Percentiles rank a stretch among this genome's conserved stretches.
Conservation (phyloP, 1,140 invertebrate species). For the Macrobrachium rosenbergii region DNA sequence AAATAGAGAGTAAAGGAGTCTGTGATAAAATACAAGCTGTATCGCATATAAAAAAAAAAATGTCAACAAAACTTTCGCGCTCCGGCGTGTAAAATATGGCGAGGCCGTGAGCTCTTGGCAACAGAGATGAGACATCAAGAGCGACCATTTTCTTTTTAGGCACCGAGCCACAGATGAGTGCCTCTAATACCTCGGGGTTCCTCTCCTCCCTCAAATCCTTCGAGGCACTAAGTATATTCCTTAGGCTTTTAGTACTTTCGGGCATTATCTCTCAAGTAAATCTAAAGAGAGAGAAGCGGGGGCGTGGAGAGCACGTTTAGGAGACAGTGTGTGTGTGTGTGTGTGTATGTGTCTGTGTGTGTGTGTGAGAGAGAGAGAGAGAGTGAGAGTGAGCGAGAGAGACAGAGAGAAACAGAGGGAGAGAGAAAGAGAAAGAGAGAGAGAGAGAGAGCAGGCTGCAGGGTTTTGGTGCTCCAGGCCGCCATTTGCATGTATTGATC, state of each 20-base stretch:
- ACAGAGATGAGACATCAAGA: slow-evolving; percentile 29
- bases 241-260: too few species aligned
- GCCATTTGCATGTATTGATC: slow-evolving; percentile 59
- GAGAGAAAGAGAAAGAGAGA: not conserved
- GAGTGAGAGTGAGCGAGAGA: not conserved
- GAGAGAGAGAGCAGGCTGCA: slow-evolving; percentile 2
- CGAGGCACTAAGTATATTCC: too few species aligned
- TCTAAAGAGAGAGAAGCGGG: not conserved
- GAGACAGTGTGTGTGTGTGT: too few species aligned
- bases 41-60: too few species aligned
- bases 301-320: not conserved
- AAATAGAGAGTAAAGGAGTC: not conserved
- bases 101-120: not conserved
- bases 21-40: too few species aligned
- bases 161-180: not conserved
- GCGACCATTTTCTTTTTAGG: slow-evolving; percentile 35
- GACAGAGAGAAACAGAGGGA: not conserved
- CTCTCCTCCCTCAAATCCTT: slow-evolving; percentile 3
- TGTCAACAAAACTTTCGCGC: too few species aligned
- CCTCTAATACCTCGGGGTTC: not conserved
- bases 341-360: too few species aligned
- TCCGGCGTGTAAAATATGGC: not conserved
- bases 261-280: not conserved
- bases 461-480: slow-evolving; percentile 23
- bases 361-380: not conserved